Evolutionary conservation across 2,113 vertebrate genomes (phyloP).

Genomic region (Nibea albiflora): DNA sequence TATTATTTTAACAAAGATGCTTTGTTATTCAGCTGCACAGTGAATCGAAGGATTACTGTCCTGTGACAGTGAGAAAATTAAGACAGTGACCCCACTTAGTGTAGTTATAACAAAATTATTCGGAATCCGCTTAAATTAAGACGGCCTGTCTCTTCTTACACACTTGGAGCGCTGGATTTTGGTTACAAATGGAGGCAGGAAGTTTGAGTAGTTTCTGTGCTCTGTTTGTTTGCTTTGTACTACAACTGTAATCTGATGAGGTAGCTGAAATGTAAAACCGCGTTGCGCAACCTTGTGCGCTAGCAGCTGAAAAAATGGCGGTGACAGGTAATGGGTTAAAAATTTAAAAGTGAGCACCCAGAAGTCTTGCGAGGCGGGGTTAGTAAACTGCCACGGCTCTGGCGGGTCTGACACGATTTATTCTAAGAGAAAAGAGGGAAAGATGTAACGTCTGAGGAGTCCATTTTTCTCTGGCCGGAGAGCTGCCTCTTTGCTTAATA

Average conservation of each 20-base stretch:
- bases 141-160: background rate
- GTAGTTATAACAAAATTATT: background rate
- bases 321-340: background rate
- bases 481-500: background rate
- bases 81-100: background rate
- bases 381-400: background rate
- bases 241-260: background rate
- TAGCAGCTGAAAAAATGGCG: background rate
- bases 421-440: background rate
- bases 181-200: background rate
- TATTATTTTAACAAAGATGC: background rate
- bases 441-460: slow-evolving; percentile 5
- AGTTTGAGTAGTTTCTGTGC: background rate
- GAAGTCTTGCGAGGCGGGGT: slow-evolving; percentile 17
- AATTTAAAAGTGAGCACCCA: background rate
- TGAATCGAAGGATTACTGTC: background rate
- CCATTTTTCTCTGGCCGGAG: background rate
- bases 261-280: background rate
- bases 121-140: background rate
- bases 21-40: background rate
- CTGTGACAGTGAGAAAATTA: no score
- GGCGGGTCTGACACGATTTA: slow-evolving; percentile 13
- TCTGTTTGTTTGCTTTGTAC: background rate
- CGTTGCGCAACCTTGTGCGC: background rate
- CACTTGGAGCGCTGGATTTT: background rate